Conservation (phyloP, 2,888 invertebrate genomes). For the Drosophila diplacantha region DNA sequence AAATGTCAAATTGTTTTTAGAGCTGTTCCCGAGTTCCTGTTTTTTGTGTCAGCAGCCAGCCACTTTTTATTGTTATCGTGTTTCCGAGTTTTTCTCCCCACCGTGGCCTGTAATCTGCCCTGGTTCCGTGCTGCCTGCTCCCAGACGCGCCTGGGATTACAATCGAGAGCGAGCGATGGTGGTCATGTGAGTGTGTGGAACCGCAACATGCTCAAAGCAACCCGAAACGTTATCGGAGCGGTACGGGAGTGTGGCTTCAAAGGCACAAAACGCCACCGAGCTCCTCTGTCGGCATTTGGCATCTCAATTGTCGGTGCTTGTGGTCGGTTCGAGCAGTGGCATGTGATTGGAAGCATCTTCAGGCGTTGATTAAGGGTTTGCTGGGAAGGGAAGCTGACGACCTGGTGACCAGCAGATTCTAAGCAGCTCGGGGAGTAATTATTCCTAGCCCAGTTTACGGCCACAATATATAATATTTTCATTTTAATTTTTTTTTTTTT, state of each 20-base stretch:
- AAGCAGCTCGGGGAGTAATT: constrained; percentile 1
- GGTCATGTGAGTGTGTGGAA: constrained; percentile 46
- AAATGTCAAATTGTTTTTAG: constrained; percentile 72
- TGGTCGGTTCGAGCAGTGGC: constrained; percentile 16
- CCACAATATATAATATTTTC: too few relatives aligned
- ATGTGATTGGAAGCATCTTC: constrained; percentile 23
- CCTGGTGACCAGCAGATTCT: neutral
- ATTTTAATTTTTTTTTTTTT: too few relatives aligned
- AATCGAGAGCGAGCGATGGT: constrained; percentile 18
- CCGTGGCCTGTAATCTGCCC: constrained; percentile 57
- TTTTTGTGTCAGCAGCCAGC: constrained; percentile 46
- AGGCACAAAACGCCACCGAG: constrained; percentile 1
- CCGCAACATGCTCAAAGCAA: constrained; percentile 64
- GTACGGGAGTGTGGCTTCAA: neutral
- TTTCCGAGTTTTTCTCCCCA: constrained; percentile 36
- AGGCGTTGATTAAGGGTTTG: constrained; percentile 16
- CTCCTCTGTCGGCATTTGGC: constrained; percentile 16
- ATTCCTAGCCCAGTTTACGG: neutral
- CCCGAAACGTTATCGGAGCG: constrained; percentile 44
- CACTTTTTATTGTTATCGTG: constrained; percentile 63
- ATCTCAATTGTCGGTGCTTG: constrained; percentile 40
- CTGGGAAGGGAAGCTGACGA: constrained; percentile 3
- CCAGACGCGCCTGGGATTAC: constrained; percentile 61
- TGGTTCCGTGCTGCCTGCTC: constrained; percentile 33
- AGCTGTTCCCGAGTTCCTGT: constrained; percentile 49